These are phyloP conservation scores for Scatophagus argus DNA, from an alignment of 2,113 vertebrate genomes.

Conservation along the genomic window DNA sequence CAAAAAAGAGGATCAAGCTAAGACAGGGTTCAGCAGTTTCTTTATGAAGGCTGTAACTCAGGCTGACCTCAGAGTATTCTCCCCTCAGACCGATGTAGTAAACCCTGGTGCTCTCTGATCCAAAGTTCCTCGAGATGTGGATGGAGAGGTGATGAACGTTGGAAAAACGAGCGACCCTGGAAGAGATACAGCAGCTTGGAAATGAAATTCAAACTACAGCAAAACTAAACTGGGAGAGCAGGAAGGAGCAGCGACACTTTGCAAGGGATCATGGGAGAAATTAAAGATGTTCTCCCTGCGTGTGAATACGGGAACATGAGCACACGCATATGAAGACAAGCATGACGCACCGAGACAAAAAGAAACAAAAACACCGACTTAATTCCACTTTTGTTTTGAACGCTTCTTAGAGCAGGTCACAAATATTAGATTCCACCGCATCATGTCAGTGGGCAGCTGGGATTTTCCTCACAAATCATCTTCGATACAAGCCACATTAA, in stretches of 20 bases:
- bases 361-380: constrained; percentile 2
- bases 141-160: constrained; percentile 94
- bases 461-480: not conserved
- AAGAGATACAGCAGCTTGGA: not conserved
- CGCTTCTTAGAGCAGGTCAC: not conserved
- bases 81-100: constrained; percentile 96
- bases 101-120: constrained; percentile 90
- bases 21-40: not conserved
- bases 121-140: constrained; percentile 96
- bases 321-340: not conserved
- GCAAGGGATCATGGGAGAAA: not conserved
- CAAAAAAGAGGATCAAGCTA: not conserved
- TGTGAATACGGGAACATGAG: not conserved
- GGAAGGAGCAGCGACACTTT: not conserved
- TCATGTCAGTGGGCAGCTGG: not conserved
- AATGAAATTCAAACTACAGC: too few species aligned
- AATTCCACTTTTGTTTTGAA: constrained; percentile 16
- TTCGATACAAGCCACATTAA: not conserved
- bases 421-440: constrained; percentile 11
- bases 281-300: not conserved
- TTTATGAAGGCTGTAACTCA: not conserved
- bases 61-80: constrained; percentile 92
- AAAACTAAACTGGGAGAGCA: not conserved
- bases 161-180: constrained; percentile 95
- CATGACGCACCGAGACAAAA: not conserved